Conservation (phyloP, 2,888 invertebrate species). For the Sphaeridia pumilis region DNA sequence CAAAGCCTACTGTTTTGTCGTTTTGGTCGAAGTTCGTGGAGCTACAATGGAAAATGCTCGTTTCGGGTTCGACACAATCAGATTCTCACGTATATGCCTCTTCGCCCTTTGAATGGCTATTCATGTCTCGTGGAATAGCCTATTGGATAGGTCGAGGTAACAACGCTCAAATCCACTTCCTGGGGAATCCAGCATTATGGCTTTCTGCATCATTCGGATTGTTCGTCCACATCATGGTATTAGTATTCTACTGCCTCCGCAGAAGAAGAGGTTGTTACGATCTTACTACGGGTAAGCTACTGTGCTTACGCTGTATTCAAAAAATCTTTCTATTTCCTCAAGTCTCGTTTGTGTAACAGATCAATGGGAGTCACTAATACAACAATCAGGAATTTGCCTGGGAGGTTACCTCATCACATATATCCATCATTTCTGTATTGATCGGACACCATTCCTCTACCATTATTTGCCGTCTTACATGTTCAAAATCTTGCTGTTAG, state of each 20-base stretch:
- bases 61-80: conserved; percentile 41
- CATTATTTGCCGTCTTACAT: conserved; percentile 85
- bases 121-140: conserved; percentile 77
- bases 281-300: conserved; percentile 48
- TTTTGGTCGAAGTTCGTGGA: conserved; percentile 87
- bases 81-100: conserved; percentile 39
- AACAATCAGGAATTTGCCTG: conserved; percentile 64
- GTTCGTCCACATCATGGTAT: conserved; percentile 51
- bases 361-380: conserved; percentile 56
- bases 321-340: too few species aligned
- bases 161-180: conserved; percentile 84
- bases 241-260: conserved; percentile 62
- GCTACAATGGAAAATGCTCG: conserved; percentile 75
- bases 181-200: conserved; percentile 87
- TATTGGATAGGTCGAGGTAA: conserved; percentile 82
- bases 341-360: too few species aligned
- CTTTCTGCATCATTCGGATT: conserved; percentile 62
- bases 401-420: conserved; percentile 76
- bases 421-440: conserved; percentile 80
- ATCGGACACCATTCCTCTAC: conserved; percentile 81
- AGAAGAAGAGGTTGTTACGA: conserved; percentile 61
- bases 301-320: too few species aligned
- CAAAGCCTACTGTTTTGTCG: conserved; percentile 61
- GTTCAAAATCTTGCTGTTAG: conserved; percentile 68
- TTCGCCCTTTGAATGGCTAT: conserved; percentile 81